phyloP scores from a whole-genome alignment of 2,797 vertebrate species.

The Gadopsis marmoratus region DNA sequence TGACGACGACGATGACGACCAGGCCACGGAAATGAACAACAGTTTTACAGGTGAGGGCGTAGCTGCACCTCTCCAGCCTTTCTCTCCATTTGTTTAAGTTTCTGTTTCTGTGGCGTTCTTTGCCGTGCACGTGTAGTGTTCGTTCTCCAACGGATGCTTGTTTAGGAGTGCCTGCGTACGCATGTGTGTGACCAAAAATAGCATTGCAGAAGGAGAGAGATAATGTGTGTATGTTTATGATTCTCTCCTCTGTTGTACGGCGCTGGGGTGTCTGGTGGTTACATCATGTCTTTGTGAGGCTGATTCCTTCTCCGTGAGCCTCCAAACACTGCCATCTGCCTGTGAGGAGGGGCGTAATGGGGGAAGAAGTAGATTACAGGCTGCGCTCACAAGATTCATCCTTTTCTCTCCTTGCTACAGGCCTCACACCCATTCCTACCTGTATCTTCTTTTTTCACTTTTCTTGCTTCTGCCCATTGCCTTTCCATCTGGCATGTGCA shows the following conservation, averaged over 20 bases:
- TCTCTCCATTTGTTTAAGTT: constrained; percentile 27
- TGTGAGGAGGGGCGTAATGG: constrained; percentile 73
- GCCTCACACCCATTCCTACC: neutral
- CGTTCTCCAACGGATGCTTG: constrained; percentile 14
- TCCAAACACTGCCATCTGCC: constrained; percentile 83
- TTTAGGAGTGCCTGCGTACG: constrained; percentile 8
- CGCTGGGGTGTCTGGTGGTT: constrained; percentile 76
- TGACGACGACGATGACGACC: constrained; percentile 91
- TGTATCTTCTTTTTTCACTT: neutral
- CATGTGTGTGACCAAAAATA: constrained; percentile 31
- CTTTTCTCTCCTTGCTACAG: constrained; percentile 12
- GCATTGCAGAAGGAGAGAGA: constrained; percentile 36
- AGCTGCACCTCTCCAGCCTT: constrained; percentile 16
- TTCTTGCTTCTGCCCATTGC: neutral
- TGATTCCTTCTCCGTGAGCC: constrained; percentile 61
- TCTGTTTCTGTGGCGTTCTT: constrained; percentile 20
- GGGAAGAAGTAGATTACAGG: constrained; percentile 44
- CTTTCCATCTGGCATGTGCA: neutral
- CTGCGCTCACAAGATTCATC: constrained; percentile 15
- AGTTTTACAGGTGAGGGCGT: constrained; percentile 95
- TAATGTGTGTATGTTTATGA: constrained; percentile 53
- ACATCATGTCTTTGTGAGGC: constrained; percentile 83
- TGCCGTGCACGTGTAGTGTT: constrained; percentile 21
- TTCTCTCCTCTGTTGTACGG: constrained; percentile 50
- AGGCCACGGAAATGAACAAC: constrained; percentile 98